These are phyloP conservation scores for Polia nebulosa DNA, from an alignment of 2,888 invertebrate species.

Conservation along the genomic window DNA sequence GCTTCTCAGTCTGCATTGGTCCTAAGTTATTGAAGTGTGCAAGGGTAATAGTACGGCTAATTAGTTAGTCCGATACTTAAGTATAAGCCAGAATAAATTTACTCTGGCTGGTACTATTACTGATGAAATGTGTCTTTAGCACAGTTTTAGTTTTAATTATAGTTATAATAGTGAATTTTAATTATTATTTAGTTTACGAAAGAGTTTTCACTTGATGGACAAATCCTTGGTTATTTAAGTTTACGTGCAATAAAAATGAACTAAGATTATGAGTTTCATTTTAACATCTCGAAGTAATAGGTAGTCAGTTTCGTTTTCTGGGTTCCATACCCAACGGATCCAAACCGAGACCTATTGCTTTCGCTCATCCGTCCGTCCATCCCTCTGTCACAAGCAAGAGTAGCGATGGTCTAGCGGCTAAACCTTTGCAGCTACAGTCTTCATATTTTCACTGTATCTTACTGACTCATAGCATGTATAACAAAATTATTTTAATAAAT, in stretches of 20 bases:
- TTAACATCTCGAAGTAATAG: neutral
- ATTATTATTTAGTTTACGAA: conserved; percentile 25
- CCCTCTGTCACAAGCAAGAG: too few relatives aligned
- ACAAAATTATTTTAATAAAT: too few relatives aligned
- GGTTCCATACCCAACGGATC: too few relatives aligned
- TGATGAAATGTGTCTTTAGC: neutral
- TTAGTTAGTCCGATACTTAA: conserved; percentile 13
- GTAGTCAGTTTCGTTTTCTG: neutral
- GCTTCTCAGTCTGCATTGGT: neutral
- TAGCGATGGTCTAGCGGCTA: too few relatives aligned
- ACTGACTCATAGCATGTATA: too few relatives aligned
- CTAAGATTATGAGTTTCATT: conserved; percentile 9
- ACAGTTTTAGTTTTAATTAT: conserved; percentile 9
- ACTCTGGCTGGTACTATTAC: neutral
- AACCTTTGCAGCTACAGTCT: too few relatives aligned
- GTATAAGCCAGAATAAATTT: too few relatives aligned
- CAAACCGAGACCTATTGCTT: too few relatives aligned
- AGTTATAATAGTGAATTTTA: neutral
- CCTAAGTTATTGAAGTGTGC: neutral
- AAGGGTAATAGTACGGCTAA: neutral
- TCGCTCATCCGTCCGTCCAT: too few relatives aligned
- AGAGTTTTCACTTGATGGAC: conserved; percentile 13
- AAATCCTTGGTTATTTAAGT: conserved; percentile 19
- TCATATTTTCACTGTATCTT: too few relatives aligned
- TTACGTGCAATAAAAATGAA: conserved; percentile 34